Evolutionary conservation across 2,797 vertebrate genomes (phyloP).

Genomic region (Orestias chungarensis): DNA sequence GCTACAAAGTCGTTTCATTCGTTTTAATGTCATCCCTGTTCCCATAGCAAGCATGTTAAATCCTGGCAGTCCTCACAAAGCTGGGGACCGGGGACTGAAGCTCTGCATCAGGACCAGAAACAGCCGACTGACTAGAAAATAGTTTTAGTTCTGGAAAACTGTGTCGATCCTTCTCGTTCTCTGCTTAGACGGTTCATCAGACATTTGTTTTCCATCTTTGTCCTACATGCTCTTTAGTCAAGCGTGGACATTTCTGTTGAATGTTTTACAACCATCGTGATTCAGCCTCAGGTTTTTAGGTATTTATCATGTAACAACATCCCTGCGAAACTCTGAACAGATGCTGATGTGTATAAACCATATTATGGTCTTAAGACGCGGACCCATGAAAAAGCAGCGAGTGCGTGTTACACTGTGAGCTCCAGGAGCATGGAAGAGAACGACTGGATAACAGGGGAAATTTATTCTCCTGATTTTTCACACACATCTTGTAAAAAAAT

Average conservation of each 20-base stretch:
- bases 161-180: not conserved
- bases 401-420: not conserved
- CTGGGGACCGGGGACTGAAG: not conserved
- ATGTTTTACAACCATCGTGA: not conserved
- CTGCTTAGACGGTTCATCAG: too few species aligned
- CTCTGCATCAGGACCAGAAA: not conserved
- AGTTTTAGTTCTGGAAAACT: conserved; percentile 1
- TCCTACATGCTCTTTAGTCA: not conserved
- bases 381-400: not conserved
- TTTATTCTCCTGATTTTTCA: conserved; percentile 30
- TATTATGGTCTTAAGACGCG: not conserved
- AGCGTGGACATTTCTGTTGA: not conserved
- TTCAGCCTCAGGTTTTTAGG: not conserved
- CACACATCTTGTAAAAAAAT: conserved; percentile 12
- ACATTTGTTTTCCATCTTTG: conserved; percentile 2
- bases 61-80: conserved; percentile 3
- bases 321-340: not conserved
- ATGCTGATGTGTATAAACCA: not conserved
- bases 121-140: not conserved
- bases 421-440: conserved; percentile 22
- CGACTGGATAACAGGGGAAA: conserved; percentile 30
- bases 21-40: conserved; percentile 24
- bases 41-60: conserved; percentile 13
- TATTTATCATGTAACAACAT: not conserved
- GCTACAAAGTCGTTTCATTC: conserved; percentile 42